phyloP scores from a whole-genome alignment of 1,140 invertebrate genomes.

The Berghia stephanieae region DNA sequence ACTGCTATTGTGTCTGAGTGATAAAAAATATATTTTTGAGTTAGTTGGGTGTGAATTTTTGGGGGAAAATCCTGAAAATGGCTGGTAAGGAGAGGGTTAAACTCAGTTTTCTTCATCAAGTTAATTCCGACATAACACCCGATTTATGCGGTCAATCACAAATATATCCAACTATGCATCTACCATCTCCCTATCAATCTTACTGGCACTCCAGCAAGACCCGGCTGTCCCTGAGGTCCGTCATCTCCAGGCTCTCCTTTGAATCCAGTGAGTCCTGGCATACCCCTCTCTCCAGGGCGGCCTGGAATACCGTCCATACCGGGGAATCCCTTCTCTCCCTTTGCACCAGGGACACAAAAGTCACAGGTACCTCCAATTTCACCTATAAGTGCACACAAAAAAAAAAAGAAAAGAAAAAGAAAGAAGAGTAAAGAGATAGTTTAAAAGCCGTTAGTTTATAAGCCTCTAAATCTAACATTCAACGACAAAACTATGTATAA shows the following conservation, averaged over 20 bases:
- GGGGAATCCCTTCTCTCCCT: conserved; percentile 51
- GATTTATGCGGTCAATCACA: not conserved
- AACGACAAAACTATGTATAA: no score
- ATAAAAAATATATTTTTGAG: no score
- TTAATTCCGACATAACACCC: no score
- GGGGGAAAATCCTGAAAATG: no score
- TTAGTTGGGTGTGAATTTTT: no score
- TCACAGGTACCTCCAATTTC: conserved; percentile 11
- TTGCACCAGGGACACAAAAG: conserved; percentile 35
- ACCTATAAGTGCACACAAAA: conserved; percentile 13
- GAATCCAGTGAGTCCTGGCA: conserved; percentile 42
- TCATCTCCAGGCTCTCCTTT: conserved; percentile 51
- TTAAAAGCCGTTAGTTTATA: not conserved
- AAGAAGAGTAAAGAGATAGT: no score
- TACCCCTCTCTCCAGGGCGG: conserved; percentile 72
- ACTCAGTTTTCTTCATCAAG: no score
- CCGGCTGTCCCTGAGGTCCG: conserved; percentile 42
- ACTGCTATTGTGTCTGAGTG: no score
- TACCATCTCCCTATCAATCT: no score
- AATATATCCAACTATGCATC: no score
- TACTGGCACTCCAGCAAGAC: conserved; percentile 62
- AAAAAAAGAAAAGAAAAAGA: not conserved
- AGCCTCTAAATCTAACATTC: not conserved
- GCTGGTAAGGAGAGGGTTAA: no score
- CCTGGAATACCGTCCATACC: conserved; percentile 69